A percentile compares a stretch with the other conserved stretches of the same genome.
These are phyloP conservation scores for Champsocephalus gunnari DNA, from an alignment of 2,797 vertebrate genomes.

Conservation along the genomic window DNA sequence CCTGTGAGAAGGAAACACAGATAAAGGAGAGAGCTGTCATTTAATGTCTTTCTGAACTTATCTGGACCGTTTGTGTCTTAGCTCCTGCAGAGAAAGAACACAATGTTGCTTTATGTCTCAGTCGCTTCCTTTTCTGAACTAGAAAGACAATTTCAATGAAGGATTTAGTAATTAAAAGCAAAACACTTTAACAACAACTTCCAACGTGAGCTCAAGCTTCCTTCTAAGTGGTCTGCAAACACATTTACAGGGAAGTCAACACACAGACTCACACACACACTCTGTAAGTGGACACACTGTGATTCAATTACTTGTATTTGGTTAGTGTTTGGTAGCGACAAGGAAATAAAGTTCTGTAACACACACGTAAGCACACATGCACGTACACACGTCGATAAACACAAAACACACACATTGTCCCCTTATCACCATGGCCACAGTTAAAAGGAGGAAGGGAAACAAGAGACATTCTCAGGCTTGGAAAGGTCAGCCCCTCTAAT, in stretches of 20 bases:
- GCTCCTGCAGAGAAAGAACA: conserved; percentile 6
- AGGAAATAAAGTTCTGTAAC: conserved; percentile 48
- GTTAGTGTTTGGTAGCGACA: conserved; percentile 47
- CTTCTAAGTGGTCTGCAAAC: conserved; percentile 67
- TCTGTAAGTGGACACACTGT: conserved; percentile 45
- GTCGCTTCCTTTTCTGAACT: not conserved
- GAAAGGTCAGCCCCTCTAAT: conserved; percentile 68
- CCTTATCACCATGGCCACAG: conserved; percentile 70
- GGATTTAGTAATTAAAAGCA: not conserved
- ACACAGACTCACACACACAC: conserved; percentile 27
- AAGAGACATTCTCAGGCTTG: conserved; percentile 49
- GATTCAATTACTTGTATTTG: conserved; percentile 69
- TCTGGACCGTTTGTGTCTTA: conserved; percentile 35
- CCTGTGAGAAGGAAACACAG: conserved; percentile 49
- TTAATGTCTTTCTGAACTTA: conserved; percentile 46
- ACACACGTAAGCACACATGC: conserved; percentile 22
- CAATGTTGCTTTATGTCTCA: not conserved
- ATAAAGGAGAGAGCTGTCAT: conserved; percentile 64
- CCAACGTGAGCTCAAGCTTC: conserved; percentile 10
- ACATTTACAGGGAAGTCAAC: conserved; percentile 64
- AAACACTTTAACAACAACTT: conserved; percentile 14
- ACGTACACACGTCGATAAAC: conserved; percentile 15
- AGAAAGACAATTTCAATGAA: not conserved
- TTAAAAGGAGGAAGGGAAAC: conserved; percentile 63
- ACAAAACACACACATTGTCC: conserved; percentile 59